Evolutionary conservation across 1,140 invertebrate genomes (phyloP), one percentile per base, ranked within the genome.

Genomic region (Apis dorsata): DNA sequence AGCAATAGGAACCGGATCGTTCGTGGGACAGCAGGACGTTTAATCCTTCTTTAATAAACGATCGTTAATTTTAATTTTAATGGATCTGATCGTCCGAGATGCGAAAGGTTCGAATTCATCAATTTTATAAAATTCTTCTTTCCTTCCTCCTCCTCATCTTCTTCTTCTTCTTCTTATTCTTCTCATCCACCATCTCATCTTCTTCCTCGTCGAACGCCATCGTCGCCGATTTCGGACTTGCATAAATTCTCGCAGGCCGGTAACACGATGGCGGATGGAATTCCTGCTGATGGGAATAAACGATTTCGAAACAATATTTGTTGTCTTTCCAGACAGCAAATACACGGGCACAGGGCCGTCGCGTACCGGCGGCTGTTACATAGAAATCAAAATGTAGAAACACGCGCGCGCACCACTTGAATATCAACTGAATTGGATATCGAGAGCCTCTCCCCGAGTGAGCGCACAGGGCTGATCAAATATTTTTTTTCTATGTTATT

Each of bases 361-460:
- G 71, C 60, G 51, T 49, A 59, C 55, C 69, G 10, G 49, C 73
- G 81, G 84, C 86, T 88, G 86, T 88, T 83, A 85, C 87, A 88
- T 81, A 88, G 80, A 88, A 88, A 88, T 88, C 86, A 88, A 88
- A 88, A 88, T 88, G 86, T 88, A 81, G 87, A 88, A 88, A 88
- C 86, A 88, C 87, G 86, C 86, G 86, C 84, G 74, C 62, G 74
- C 72, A 86, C 80, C 84, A 88, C 87, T 89, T 88, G 87, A 88
- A 89, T 89, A 88, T 86, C 78, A 89, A 89, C 87, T 89, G 87
- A 89, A 89, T 89, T 89, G 87, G 87, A 89, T 88, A 89, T 89
- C 86, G 87, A 89, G 87, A 84, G 87, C 84, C 83, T 76, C 87
- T 89, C 86, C 77, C 85, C 51, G 71, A 24, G 79, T 75, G 49